phyloP scores from a whole-genome alignment of 92 coral and sea anemone genomes.

The Actinernus sp. region DNA sequence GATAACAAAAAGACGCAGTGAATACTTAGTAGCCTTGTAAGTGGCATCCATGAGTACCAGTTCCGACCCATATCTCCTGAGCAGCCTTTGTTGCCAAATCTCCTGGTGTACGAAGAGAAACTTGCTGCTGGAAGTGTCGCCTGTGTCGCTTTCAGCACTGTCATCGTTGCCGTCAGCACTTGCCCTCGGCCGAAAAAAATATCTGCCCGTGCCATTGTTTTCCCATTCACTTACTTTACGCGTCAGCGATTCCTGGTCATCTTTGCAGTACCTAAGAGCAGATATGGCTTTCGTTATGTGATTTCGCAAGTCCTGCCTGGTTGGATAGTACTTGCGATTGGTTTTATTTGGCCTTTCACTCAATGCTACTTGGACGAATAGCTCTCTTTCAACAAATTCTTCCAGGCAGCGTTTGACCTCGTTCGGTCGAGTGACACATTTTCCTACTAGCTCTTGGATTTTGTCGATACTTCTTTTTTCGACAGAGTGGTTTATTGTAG shows the following conservation, averaged over 20 bases:
- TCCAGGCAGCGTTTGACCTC: conserved; percentile 42
- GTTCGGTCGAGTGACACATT: conserved; percentile 33
- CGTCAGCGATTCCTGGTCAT: conserved; percentile 53
- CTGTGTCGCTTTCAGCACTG: too few species aligned
- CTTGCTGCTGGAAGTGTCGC: too few species aligned
- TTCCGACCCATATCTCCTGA: conserved; percentile 60
- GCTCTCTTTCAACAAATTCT: conserved; percentile 29
- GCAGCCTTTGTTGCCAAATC: conserved; percentile 63
- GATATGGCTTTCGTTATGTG: conserved; percentile 49
- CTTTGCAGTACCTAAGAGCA: conserved; percentile 37
- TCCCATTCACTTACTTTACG: conserved; percentile 25
- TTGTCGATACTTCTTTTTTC: conserved; percentile 49
- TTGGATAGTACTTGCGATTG: conserved; percentile 40
- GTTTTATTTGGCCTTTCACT: conserved; percentile 19
- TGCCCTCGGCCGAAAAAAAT: too few species aligned
- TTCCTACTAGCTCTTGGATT: conserved; percentile 48
- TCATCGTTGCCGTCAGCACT: background rate
- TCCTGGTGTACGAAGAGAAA: conserved; percentile 67
- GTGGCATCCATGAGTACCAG: conserved; percentile 66
- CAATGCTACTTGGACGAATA: conserved; percentile 12
- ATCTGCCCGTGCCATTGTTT: background rate
- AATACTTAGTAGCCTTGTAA: conserved; percentile 65
- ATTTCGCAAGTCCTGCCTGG: conserved; percentile 44
- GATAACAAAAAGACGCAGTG: conserved; percentile 54
- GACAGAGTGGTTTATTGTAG: conserved; percentile 53